Evolutionary conservation across 2,113 vertebrate genomes (phyloP).

Genomic region (Pao palembangensis): DNA sequence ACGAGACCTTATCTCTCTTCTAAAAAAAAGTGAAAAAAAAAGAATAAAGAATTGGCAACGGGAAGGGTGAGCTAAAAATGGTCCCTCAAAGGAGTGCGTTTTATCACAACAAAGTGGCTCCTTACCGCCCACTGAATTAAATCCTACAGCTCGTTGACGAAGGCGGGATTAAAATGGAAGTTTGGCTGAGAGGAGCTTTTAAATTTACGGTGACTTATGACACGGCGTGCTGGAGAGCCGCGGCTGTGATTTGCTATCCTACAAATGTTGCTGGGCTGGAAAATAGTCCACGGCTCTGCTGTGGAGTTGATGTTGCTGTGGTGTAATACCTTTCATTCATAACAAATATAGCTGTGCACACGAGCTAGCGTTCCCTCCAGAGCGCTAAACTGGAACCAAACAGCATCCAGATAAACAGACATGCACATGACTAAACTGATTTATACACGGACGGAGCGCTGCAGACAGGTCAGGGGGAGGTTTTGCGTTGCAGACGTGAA

Average conservation of each 20-base stretch:
- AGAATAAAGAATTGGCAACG: constrained; percentile 34
- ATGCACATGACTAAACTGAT: constrained; percentile 33
- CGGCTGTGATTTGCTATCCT: constrained; percentile 31
- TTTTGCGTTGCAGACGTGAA: constrained; percentile 40
- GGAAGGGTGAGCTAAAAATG: constrained; percentile 49
- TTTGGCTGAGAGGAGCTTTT: constrained; percentile 55
- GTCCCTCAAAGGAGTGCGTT: constrained; percentile 43
- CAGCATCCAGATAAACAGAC: constrained; percentile 18
- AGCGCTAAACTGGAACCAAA: constrained; percentile 12
- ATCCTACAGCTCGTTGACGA: constrained; percentile 52
- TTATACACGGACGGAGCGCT: constrained; percentile 17
- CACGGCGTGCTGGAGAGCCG: constrained; percentile 26
- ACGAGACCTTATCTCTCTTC: constrained; percentile 48
- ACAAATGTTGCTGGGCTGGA: constrained; percentile 41
- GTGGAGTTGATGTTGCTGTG: constrained; percentile 43
- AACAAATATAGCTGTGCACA: constrained; percentile 12
- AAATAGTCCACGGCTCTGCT: constrained; percentile 44
- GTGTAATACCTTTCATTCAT: constrained; percentile 46
- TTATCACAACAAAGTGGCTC: constrained; percentile 53
- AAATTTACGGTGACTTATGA: constrained; percentile 56
- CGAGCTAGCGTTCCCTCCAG: background rate
- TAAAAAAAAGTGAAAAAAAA: constrained; percentile 42
- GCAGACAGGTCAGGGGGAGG: constrained; percentile 30
- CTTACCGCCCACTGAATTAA: constrained; percentile 52
- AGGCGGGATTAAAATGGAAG: constrained; percentile 61